Evolutionary conservation across 2,797 vertebrate species (phyloP), one percentile per base, ranked within the genome.

Genomic region (Lacerta bilineata): DNA sequence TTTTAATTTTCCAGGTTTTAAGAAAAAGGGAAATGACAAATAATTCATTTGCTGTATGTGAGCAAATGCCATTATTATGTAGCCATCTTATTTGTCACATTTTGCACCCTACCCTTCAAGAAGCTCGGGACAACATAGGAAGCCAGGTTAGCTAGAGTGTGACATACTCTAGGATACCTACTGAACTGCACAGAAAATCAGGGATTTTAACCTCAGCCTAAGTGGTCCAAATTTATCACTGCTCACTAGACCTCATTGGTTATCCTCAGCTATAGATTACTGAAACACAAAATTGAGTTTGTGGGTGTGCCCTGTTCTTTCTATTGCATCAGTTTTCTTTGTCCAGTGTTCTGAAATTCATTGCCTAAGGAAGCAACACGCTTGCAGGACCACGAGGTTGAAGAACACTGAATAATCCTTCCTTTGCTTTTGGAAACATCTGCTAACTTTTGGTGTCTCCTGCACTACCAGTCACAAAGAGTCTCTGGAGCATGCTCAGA

Each of bases 11-110:
- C 59, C 23, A 46, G 82, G 41, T 68, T 87, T 41, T 81, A 77
- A 93, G 83, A 5, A 83, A 88, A 64, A 91, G 90, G 61, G 87
- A 78, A 91, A 90, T 92, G 83, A 83, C 85, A 90, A 89, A 93
- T 92, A 90, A 93, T 87, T 93, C 88, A 89, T 88, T 83, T 84
- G 88, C 43, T 91, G 93, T 87, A 94, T 87, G 89, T 90, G 88
- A 90, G 89, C 43, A 93, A 86, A 93, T 95, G 92, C 90, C 84
- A 92, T 93, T 88, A 89, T 88, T 92, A 91, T 91, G 92, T 91
- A 94, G 11, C 20, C 46, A 71, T 72, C 46, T 39, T 77, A 61
- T n/a, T 33, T 27, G 50, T 74, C 41, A 61, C 50, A 4, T 36
- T 69, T 59, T 76, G 15, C 11, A 77, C 46, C n/a, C 64, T 29